These are phyloP conservation scores for Stratiomys singularior DNA, from an alignment of 2,888 invertebrate genomes.

Conservation along the genomic window DNA sequence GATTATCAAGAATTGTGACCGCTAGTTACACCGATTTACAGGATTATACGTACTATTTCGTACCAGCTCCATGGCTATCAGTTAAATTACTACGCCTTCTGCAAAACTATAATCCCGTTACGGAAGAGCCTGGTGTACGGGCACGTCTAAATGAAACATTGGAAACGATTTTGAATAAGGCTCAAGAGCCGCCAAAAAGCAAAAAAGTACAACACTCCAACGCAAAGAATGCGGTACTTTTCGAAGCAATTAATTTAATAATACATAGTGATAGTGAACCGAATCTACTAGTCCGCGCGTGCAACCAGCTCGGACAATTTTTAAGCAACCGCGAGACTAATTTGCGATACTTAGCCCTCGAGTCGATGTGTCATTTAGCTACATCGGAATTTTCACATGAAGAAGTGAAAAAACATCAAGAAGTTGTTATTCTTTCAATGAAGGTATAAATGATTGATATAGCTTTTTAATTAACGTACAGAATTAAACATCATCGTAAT, in stretches of 20 bases:
- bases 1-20: constrained; percentile 97
- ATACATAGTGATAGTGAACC: constrained; percentile 99
- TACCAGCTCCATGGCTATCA: constrained; percentile 99
- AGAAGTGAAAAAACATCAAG: constrained; percentile 99
- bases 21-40: constrained; percentile 99
- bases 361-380: constrained; percentile 99
- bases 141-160: constrained; percentile 97
- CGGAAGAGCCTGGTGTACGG: constrained; percentile 95
- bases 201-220: constrained; percentile 99
- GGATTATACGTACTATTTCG: constrained; percentile 99
- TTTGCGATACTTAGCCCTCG: constrained; percentile 95
- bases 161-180: constrained; percentile 98
- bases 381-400: constrained; percentile 99
- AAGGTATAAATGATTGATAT: too few species aligned
- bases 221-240: constrained; percentile 99
- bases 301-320: constrained; percentile 99
- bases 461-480: too few species aligned
- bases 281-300: constrained; percentile 94
- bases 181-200: constrained; percentile 99
- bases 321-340: constrained; percentile 97
- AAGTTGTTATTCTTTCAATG: constrained; percentile 98
- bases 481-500: too few species aligned
- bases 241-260: constrained; percentile 99
- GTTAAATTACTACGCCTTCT: constrained; percentile 94
- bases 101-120: constrained; percentile 98